Evolutionary conservation across 1,140 invertebrate genomes (phyloP), one percentile per base, ranked within the genome.

Genomic region (Orussus abietinus): DNA sequence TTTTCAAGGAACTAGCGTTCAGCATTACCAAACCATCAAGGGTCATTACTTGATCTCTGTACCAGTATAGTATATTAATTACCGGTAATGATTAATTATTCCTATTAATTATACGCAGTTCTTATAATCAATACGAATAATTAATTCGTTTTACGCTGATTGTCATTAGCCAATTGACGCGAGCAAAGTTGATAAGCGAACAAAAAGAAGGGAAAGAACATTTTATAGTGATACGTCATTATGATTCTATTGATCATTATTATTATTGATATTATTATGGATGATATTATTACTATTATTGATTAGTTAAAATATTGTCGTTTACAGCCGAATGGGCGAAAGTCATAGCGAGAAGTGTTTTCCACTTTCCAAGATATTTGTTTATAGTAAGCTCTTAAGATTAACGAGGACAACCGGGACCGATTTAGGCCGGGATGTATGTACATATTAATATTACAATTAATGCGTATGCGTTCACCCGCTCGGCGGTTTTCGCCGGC

Each of bases 11-110:
- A n/a, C n/a, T n/a, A n/a, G 11, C 38, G 42, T 39, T 46, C 36
- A 55, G 43, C 53, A 60, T 63, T 66, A 69, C 64, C 65, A 69
- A 69, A 71, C 57, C 57, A 60, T 59, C 45, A 46, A 53, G 56
- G 60, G 53, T 66, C 59, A 64, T 62, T 64, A 43, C 42, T 61
- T 69, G 66, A 72, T 70, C 66, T 70, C 66, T 61, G 50, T 64
- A 69, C 59, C 56, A 67, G 65, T 65, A 44, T 69, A 67, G 53
- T 43, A 57, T 66, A 62, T 57, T 53, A 60, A 46, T 51, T 50
- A 39, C 14, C 19, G 34, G 26, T 36, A 42, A 45, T 30, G 21
- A 51, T 59, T 50, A 55, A 50, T 18, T 31, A 45, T 50, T 41
- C 45, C 43, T 56, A 56, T 64, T 66, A 63, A n/a, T n/a, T n/a